phyloP scores from a whole-genome alignment of 2,113 vertebrate genomes.

The Laterallus jamaicensis region DNA sequence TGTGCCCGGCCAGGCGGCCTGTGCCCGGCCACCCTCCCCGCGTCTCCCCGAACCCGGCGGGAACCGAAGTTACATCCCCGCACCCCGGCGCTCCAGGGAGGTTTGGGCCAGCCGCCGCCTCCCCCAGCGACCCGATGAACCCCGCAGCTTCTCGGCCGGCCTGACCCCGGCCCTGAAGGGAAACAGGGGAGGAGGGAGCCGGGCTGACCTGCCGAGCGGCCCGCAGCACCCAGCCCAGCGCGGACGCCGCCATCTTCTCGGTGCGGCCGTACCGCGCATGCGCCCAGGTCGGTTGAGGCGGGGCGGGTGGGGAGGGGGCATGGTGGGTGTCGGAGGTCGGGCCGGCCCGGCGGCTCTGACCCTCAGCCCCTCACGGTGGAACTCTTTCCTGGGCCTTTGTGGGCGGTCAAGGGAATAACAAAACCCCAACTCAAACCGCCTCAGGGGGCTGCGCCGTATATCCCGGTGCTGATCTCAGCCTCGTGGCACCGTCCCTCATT shows the following conservation, averaged over 20 bases:
- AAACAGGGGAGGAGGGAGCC: rapidly evolving
- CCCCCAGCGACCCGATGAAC: neutral
- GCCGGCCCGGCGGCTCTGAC: too few relatives aligned
- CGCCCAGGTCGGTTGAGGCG: rapidly evolving
- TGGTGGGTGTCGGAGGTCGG: too few relatives aligned
- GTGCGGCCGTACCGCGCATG: rapidly evolving
- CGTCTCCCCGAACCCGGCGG: neutral
- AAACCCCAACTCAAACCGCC: too few relatives aligned
- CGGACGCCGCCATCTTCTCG: conserved; percentile 64
- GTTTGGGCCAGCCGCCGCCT: neutral
- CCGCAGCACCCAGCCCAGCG: neutral
- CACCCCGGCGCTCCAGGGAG: rapidly evolving
- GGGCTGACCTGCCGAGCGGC: conserved; percentile 63
- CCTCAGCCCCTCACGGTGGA: rapidly evolving
- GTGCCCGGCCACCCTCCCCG: too few relatives aligned
- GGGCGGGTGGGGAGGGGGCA: neutral
- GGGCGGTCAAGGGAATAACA: rapidly evolving
- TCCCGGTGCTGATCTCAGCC: neutral
- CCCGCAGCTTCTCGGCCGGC: neutral
- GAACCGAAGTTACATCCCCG: neutral
- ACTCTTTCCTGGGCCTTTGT: neutral
- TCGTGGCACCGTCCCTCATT: neutral
- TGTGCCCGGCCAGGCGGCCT: too few relatives aligned
- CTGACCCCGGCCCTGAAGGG: too few relatives aligned
- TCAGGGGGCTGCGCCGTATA: rapidly evolving